Evolutionary conservation across 2,113 vertebrate genomes (phyloP).

Genomic region (Channa argus): DNA sequence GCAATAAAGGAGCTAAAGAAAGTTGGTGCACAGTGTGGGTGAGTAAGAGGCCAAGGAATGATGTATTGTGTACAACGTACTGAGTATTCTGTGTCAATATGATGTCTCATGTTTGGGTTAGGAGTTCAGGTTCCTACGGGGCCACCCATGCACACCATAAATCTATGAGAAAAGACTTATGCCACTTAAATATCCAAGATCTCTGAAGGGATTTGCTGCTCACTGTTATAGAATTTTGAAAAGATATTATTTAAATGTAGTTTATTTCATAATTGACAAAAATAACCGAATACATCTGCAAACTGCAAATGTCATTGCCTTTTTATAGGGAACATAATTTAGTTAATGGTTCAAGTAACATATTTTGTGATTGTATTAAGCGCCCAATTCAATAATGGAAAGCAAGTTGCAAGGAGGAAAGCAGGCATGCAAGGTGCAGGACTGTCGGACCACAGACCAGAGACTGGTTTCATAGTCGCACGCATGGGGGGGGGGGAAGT

Average conservation of each 20-base stretch:
- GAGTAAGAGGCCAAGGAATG: constrained; percentile 62
- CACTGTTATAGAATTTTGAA: background rate
- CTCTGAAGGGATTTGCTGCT: background rate
- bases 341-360: no score
- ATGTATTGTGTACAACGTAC: constrained; percentile 57
- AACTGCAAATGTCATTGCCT: no score
- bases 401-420: no score
- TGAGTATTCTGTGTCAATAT: constrained; percentile 58
- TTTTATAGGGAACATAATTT: no score
- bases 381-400: no score
- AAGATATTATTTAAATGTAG: background rate
- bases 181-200: constrained; percentile 16
- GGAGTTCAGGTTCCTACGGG: constrained; percentile 32
- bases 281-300: no score
- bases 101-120: constrained; percentile 30
- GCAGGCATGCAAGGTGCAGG: no score
- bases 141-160: constrained; percentile 71
- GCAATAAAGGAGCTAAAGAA: constrained; percentile 54
- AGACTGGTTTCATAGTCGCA: no score
- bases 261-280: no score
- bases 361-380: no score
- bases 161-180: constrained; percentile 35
- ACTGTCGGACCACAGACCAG: no score
- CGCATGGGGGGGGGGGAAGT: no score
- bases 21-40: constrained; percentile 43